Conservation (phyloP, 2,113 vertebrate species). For the Pedionomus torquatus region DNA sequence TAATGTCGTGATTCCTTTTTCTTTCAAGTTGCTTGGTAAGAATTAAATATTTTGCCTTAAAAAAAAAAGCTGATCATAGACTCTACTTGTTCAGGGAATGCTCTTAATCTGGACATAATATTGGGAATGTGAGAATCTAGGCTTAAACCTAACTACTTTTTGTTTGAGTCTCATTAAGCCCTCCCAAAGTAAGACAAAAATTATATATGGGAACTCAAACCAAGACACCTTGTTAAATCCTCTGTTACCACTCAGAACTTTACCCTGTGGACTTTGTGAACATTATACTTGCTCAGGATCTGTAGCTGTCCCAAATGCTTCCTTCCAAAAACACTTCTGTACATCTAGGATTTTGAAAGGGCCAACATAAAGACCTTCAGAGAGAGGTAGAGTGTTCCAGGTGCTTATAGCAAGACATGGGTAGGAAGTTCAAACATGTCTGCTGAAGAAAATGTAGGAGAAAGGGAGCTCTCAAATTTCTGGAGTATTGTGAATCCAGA, state of each 20-base stretch:
- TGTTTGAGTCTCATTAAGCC: neutral
- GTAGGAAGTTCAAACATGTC: neutral
- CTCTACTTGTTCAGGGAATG: neutral
- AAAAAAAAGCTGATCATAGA: neutral
- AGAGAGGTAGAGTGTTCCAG: neutral
- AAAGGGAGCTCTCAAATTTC: neutral
- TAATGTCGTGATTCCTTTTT: neutral
- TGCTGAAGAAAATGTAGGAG: neutral
- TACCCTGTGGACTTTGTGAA: neutral
- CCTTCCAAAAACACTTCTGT: neutral
- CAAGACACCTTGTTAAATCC: neutral
- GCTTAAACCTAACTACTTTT: neutral
- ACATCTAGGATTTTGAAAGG: neutral
- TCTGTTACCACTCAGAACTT: neutral
- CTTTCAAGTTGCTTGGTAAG: neutral
- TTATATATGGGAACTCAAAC: neutral
- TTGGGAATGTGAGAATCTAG: neutral
- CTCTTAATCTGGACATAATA: neutral
- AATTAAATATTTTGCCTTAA: neutral
- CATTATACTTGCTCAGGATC: neutral
- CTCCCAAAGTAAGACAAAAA: neutral
- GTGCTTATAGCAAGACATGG: neutral
- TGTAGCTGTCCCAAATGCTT: neutral
- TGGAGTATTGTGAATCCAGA: neutral
- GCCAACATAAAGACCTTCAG: neutral